These are phyloP conservation scores for Felis chaus DNA, from an alignment of 2,113 vertebrate genomes.

Conservation along the genomic window DNA sequence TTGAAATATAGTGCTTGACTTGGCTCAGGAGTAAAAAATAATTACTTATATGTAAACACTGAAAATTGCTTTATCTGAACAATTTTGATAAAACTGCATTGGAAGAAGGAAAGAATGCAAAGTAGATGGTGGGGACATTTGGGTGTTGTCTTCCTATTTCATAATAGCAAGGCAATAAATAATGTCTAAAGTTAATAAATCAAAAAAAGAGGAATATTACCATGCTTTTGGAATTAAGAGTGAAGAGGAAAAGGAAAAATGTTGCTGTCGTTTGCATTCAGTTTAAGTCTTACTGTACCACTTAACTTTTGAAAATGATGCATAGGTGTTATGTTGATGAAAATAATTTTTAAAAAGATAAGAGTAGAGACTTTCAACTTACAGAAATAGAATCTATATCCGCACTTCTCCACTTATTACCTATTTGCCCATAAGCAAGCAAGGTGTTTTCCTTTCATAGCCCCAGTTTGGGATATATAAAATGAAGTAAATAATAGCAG, in stretches of 20 bases:
- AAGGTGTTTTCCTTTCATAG: background rate
- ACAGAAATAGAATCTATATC: background rate
- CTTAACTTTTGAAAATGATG: background rate
- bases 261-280: background rate
- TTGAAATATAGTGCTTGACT: constrained; percentile 28
- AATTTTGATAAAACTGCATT: background rate
- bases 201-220: background rate
- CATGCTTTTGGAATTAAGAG: background rate
- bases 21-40: background rate
- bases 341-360: constrained; percentile 1
- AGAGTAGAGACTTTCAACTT: background rate
- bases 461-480: background rate
- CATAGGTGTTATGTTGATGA: background rate
- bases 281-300: background rate
- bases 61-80: constrained; percentile 38
- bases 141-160: background rate
- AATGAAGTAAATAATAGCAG: background rate
- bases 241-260: background rate
- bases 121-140: background rate
- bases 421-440: background rate
- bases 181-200: constrained; percentile 20
- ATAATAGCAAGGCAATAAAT: background rate
- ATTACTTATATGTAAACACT: background rate
- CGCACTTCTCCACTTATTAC: background rate
- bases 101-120: background rate